Conservation (phyloP, 2,113 vertebrate genomes). For the Spilogale gracilis region DNA sequence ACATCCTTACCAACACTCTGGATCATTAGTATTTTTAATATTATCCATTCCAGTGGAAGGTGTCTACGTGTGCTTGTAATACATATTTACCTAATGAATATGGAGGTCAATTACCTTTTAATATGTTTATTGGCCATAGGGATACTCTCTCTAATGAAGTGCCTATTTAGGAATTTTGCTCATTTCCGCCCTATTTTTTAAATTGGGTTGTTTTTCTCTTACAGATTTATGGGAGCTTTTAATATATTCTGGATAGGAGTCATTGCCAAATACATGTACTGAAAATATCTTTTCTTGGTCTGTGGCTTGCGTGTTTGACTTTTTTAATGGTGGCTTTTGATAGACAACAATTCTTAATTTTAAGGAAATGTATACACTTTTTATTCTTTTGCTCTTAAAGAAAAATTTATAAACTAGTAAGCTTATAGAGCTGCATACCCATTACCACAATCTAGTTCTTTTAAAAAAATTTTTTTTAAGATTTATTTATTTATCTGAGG, state of each 20-base stretch:
- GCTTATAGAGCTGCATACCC: not conserved
- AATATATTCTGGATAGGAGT: not conserved
- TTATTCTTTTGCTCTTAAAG: not conserved
- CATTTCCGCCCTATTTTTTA: not conserved
- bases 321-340: not conserved
- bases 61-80: not conserved
- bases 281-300: not conserved
- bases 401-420: not conserved
- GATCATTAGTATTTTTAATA: not conserved
- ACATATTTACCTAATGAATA: not conserved
- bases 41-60: not conserved
- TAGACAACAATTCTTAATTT: not conserved
- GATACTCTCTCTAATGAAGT: not conserved
- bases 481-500: not conserved
- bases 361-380: not conserved
- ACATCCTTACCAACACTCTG: not conserved
- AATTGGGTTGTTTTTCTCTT: not conserved
- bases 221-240: not conserved
- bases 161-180: not conserved
- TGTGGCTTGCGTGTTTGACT: not conserved
- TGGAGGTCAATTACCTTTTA: not conserved
- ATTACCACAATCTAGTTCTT: not conserved
- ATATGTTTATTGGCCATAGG: not conserved
- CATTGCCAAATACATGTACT: not conserved
- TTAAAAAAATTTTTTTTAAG: not conserved